Evolutionary conservation across 2,888 invertebrate species (phyloP).

Genomic region (Rhingia rostrata): DNA sequence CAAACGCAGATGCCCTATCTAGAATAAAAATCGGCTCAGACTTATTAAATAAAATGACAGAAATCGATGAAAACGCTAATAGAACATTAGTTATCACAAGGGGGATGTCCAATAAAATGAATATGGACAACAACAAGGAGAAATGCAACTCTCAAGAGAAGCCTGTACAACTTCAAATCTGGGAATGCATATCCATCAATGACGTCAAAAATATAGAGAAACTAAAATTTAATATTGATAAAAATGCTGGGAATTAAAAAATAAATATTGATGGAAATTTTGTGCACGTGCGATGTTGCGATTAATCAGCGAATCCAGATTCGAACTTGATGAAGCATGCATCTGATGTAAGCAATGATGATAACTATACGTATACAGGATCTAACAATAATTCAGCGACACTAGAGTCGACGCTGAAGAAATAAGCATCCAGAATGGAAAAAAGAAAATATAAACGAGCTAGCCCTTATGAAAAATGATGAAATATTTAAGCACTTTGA

Average conservation of each 20-base stretch:
- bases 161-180: not conserved
- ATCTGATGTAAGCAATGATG: too few species aligned
- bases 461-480: too few species aligned
- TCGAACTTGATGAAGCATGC: not conserved
- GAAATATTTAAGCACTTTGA: too few species aligned
- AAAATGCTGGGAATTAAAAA: not conserved
- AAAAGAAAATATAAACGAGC: not conserved
- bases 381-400: constrained; percentile 1
- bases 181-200: constrained; percentile 6
- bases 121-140: too few species aligned
- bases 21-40: constrained; percentile 27
- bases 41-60: constrained; percentile 30
- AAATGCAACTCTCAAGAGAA: not conserved
- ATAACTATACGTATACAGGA: too few species aligned
- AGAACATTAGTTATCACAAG: too few species aligned
- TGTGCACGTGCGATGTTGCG: not conserved
- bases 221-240: not conserved
- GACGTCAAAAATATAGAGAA: too few species aligned
- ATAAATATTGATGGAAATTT: not conserved
- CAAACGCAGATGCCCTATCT: constrained; percentile 13
- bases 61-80: too few species aligned
- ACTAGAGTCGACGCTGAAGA: too few species aligned
- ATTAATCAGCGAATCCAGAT: not conserved
- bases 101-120: too few species aligned
- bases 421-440: constrained; percentile 2